Percentiles rank a stretch among this genome's conserved stretches.
phyloP scores from a whole-genome alignment of 2,113 vertebrate genomes.

The Suncus etruscus region DNA sequence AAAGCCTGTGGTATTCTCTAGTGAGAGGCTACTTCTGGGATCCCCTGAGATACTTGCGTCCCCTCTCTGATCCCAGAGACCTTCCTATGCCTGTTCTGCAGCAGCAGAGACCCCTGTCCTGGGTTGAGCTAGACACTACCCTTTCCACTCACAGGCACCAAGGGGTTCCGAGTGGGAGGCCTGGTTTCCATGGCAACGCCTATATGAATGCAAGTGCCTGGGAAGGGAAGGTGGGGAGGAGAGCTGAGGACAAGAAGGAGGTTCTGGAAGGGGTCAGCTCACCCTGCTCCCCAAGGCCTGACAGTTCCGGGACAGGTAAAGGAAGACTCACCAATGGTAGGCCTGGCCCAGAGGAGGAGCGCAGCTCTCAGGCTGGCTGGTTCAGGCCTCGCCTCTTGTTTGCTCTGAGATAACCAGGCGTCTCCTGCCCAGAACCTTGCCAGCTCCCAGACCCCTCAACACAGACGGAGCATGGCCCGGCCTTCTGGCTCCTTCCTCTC shows the following conservation, averaged over 20 bases:
- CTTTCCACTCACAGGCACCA: too few species aligned
- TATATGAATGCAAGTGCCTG: neutral
- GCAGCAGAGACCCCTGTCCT: neutral
- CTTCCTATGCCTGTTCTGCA: neutral
- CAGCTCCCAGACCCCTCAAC: neutral
- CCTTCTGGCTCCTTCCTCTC: neutral
- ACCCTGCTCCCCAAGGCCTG: too few species aligned
- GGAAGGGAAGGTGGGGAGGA: neutral
- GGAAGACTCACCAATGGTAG: neutral
- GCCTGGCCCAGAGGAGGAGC: constrained; percentile 53
- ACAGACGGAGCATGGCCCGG: constrained; percentile 35
- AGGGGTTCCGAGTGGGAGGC: neutral
- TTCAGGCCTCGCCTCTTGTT: constrained; percentile 76
- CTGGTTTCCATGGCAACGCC: constrained; percentile 17
- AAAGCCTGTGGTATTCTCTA: too few species aligned
- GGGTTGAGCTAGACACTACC: neutral
- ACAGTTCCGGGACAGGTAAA: neutral
- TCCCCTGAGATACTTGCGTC: neutral
- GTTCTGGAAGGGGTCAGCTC: neutral
- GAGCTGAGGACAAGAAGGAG: too few species aligned
- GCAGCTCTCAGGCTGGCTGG: constrained; percentile 15
- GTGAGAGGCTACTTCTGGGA: too few species aligned
- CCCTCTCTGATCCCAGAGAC: neutral
- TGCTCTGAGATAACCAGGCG: constrained; percentile 74
- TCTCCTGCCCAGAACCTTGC: constrained; percentile 28